These are phyloP conservation scores for Recurvirostra avosetta DNA, from an alignment of 2,113 vertebrate genomes.

Conservation along the genomic window DNA sequence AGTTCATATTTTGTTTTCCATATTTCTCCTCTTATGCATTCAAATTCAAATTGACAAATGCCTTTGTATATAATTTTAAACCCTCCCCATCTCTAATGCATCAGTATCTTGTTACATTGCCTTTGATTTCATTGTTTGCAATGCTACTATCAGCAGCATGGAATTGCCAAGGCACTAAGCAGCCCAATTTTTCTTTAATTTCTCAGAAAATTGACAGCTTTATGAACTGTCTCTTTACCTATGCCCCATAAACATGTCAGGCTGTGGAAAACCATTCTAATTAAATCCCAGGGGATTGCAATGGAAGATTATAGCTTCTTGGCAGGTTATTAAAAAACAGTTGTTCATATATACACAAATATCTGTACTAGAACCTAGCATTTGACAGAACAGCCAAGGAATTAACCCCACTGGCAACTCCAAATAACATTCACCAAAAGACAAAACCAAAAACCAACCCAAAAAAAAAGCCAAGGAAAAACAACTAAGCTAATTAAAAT, in stretches of 20 bases:
- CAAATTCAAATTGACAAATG: constrained; percentile 80
- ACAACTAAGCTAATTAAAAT: neutral
- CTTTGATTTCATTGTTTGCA: constrained; percentile 79
- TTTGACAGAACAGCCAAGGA: constrained; percentile 73
- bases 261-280: constrained; percentile 81
- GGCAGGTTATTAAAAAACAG: constrained; percentile 86
- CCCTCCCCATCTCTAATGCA: constrained; percentile 74
- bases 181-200: constrained; percentile 86
- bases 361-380: constrained; percentile 71
- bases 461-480: neutral
- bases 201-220: constrained; percentile 86
- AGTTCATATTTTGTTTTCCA: constrained; percentile 49
- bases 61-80: constrained; percentile 78
- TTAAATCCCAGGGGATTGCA: constrained; percentile 79
- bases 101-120: constrained; percentile 79
- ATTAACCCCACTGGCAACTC: constrained; percentile 70
- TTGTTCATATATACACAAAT: constrained; percentile 84
- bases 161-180: constrained; percentile 80
- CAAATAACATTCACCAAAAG: neutral
- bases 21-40: constrained; percentile 69
- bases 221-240: constrained; percentile 88
- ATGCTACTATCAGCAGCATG: constrained; percentile 71
- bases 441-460: neutral
- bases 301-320: constrained; percentile 81
- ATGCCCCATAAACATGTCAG: constrained; percentile 86